Conservation (phyloP, 2,113 vertebrate genomes). For the Epinephelus cyanopodus region DNA sequence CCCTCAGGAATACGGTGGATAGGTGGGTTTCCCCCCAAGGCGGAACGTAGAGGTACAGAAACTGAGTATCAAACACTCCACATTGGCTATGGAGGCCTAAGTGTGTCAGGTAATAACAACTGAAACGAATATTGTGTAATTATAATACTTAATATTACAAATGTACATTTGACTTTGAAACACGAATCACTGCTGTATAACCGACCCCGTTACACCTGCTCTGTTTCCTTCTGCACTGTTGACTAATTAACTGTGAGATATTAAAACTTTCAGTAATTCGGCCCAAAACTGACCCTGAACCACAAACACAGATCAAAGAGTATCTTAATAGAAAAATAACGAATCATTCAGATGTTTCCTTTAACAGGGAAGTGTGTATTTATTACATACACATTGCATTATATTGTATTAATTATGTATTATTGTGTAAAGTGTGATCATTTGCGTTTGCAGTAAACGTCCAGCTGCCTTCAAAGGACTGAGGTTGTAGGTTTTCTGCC, state of each 20-base stretch:
- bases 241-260: neutral
- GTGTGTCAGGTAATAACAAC: no score
- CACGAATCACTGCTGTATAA: no score
- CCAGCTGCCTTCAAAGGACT: no score
- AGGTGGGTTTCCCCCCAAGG: no score
- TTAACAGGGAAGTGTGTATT: neutral
- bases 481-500: neutral
- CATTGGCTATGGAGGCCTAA: no score
- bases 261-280: neutral
- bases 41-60: no score
- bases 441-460: neutral
- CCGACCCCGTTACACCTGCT: no score
- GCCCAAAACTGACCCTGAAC: neutral
- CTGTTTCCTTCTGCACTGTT: neutral
- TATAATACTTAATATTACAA: no score
- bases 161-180: no score
- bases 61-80: no score
- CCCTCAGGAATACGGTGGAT: no score
- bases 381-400: neutral
- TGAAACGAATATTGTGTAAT: no score
- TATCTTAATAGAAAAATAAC: neutral
- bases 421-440: neutral
- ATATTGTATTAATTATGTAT: slow-evolving; percentile 6
- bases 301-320: neutral
- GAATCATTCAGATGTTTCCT: neutral